These are phyloP conservation scores for Pteropus rufus DNA, from an alignment of 2,797 vertebrate genomes.

Conservation along the genomic window DNA sequence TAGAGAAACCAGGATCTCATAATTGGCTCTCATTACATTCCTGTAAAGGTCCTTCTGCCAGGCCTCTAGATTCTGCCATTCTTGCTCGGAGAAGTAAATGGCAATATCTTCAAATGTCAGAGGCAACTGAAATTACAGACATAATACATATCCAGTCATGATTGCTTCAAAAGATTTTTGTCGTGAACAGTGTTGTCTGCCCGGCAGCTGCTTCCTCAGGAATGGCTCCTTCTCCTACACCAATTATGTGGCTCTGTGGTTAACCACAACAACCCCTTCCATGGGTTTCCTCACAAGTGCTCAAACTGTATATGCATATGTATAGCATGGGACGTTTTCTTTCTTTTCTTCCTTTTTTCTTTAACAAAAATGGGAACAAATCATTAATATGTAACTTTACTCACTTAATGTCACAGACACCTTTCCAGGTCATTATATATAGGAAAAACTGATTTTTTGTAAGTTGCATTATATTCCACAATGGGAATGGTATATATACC, in stretches of 20 bases:
- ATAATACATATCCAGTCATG: not conserved
- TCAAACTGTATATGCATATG: not conserved
- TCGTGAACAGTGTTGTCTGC: not conserved
- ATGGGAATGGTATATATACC: not conserved
- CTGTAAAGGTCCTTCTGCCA: slow-evolving; percentile 73
- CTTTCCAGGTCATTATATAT: not conserved
- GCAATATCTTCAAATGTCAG: slow-evolving; percentile 71
- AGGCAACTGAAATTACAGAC: slow-evolving; percentile 42
- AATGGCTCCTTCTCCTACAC: not conserved
- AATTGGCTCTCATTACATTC: slow-evolving; percentile 67
- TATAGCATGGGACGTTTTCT: not conserved
- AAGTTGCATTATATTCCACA: not conserved
- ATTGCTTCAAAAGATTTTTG: not conserved
- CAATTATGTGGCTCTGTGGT: not conserved
- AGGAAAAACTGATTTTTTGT: not conserved
- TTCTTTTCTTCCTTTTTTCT: not conserved
- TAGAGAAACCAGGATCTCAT: slow-evolving; percentile 60
- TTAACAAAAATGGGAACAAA: not conserved
- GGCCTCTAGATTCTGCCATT: slow-evolving; percentile 54
- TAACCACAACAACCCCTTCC: not conserved
- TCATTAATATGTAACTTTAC: not conserved
- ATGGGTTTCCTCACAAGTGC: not conserved
- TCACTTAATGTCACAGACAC: not conserved
- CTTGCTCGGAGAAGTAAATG: slow-evolving; percentile 64
- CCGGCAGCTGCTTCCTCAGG: not conserved